Base-by-base conservation (phyloP, 2,888 invertebrate genomes). In the Vesta saturnalis region DNA sequence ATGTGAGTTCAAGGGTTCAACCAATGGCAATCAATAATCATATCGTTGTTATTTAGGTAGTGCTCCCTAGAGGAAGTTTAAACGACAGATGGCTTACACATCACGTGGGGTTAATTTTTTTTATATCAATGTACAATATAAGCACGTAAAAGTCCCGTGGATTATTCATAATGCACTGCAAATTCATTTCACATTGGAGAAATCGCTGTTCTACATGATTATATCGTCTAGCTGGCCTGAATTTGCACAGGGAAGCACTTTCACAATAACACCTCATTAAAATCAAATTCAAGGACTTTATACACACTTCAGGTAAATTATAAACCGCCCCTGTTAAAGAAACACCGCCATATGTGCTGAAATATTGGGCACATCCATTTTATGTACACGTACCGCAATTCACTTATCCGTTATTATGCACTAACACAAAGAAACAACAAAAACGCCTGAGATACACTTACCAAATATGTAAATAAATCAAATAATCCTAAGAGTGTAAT, bases 161-260 rank as follows among this genome's bases (percentile, higher is more conserved):
- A 39, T 23, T 23, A 23, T 23, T 39, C 12, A 19, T 59, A 55
- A 22, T 23, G 14, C 61, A 59, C 55, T 60, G 35, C 67, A 63
- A 58, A 57, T 66, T 65, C 61, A 57, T 61, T 57, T 66, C 21
- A 54, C 56, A 47, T 39, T 18, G 74, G 77, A 74, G 76, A 77
- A 76, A 77, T 77, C 76, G 74, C 43, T 71, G 72, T 72, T 72
- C 71, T 71, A 73, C 73, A 72, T 72, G 66, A 65, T 64, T 39
- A 21, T 66, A 69, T 70, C 68, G 70, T 68, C 61, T 70, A 67
- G 63, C 59, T 71, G 73, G 70, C 72, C 74, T 69, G 72, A 72
- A 71, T 72, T 70, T 67, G 67, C 73, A 72, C 72, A 66, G 68
- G 69, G 72, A 73, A 76, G 73, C 77, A 77, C 77, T 77, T 77